A percentile compares a stretch with the other conserved stretches of the same genome.
phyloP scores from a whole-genome alignment of 2,797 vertebrate genomes.

The Danio aesculapii region DNA sequence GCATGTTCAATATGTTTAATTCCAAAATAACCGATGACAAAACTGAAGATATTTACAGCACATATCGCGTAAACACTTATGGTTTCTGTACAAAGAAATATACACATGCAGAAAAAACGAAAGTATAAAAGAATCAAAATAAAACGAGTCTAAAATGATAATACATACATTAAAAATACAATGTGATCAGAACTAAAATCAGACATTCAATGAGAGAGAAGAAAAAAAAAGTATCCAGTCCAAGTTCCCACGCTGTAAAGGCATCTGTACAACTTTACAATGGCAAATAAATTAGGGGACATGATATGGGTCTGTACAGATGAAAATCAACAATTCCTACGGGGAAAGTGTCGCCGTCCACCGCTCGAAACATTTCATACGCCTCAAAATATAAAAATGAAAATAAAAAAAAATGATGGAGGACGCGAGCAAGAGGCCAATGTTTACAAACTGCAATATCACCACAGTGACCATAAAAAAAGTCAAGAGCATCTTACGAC shows the following conservation, averaged over 20 bases:
- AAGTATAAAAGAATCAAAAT: conserved; percentile 77
- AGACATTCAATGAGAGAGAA: conserved; percentile 61
- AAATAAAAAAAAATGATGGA: background rate
- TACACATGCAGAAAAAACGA: conserved; percentile 86
- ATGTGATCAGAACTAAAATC: conserved; percentile 76
- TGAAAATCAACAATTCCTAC: conserved; percentile 49
- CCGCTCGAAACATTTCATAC: conserved; percentile 43
- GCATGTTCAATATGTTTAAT: conserved; percentile 92
- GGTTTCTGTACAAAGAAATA: conserved; percentile 97
- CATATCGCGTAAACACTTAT: conserved; percentile 87
- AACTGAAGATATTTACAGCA: conserved; percentile 97
- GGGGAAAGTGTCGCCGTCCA: conserved; percentile 45
- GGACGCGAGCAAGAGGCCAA: conserved; percentile 39
- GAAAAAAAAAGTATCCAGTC: conserved; percentile 86
- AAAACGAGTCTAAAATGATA: conserved; percentile 66
- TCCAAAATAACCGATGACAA: conserved; percentile 95
- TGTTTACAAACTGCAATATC: conserved; percentile 41
- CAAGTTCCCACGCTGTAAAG: conserved; percentile 67
- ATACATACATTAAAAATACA: conserved; percentile 76
- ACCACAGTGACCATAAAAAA: conserved; percentile 51
- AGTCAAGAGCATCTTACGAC: conserved; percentile 43
- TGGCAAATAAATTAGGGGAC: conserved; percentile 68
- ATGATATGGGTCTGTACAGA: conserved; percentile 63
- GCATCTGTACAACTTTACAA: conserved; percentile 72
- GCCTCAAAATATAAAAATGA: conserved; percentile 34